Percentiles rank a stretch among this genome's conserved stretches.
Evolutionary conservation across 1,140 invertebrate species (phyloP).

Genomic region (Brachionus calyciflorus): DNA sequence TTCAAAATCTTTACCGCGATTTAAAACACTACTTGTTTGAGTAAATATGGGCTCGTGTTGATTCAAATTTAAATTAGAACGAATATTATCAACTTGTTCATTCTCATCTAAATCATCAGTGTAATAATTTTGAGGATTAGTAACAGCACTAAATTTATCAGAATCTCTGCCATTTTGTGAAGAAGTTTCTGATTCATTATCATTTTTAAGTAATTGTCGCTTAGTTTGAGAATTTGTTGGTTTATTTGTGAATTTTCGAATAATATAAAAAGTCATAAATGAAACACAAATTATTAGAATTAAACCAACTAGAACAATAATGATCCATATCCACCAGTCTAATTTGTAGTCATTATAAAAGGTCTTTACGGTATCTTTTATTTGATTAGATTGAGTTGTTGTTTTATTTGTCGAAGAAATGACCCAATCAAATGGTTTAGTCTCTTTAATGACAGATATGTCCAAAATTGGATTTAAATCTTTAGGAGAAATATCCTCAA

Average conservation of each 20-base stretch:
- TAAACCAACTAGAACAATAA: background rate
- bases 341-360: too few species aligned
- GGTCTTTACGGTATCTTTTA: too few species aligned
- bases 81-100: background rate
- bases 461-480: conserved; percentile 5
- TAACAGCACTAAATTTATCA: background rate
- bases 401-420: background rate
- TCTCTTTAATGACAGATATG: background rate
- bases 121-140: background rate
- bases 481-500: background rate
- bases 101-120: background rate
- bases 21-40: background rate
- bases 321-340: background rate
- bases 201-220: background rate
- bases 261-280: too few species aligned
- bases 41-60: background rate
- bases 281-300: background rate
- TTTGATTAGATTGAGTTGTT: background rate
- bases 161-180: background rate
- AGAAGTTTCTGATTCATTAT: conserved; percentile 1
- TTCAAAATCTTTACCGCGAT: background rate
- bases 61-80: background rate
- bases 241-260: too few species aligned
- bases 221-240: too few species aligned
- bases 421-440: too few species aligned